Evolutionary conservation across 2,797 vertebrate genomes (phyloP).

Genomic region (Carapus acus): DNA sequence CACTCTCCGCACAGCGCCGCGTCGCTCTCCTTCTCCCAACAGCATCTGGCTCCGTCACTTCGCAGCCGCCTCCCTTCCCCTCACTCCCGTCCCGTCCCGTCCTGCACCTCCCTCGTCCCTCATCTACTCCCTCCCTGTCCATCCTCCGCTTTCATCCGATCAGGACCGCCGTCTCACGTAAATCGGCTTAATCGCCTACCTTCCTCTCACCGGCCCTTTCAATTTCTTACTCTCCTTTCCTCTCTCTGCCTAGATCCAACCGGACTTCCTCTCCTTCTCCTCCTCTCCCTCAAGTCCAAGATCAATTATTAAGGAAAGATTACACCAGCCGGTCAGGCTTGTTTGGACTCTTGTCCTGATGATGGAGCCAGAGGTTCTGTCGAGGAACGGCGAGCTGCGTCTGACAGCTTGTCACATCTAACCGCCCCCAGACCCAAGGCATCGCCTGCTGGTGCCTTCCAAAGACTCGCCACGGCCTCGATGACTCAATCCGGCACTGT

Average conservation of each 20-base stretch:
- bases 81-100: conserved; percentile 37
- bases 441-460: conserved; percentile 31
- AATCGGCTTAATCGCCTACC: conserved; percentile 62
- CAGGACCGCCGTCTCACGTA: conserved; percentile 44
- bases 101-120: conserved; percentile 46
- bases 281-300: conserved; percentile 47
- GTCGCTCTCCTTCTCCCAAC: conserved; percentile 62
- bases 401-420: conserved; percentile 60
- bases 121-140: conserved; percentile 46
- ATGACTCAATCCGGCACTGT: conserved; percentile 18
- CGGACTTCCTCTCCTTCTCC: conserved; percentile 17
- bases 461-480: conserved; percentile 38
- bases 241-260: conserved; percentile 41
- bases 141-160: conserved; percentile 55
- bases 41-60: conserved; percentile 68
- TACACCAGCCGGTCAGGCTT: conserved; percentile 49
- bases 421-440: no score
- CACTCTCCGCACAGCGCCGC: conserved; percentile 63
- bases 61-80: conserved; percentile 26
- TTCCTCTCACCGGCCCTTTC: conserved; percentile 44
- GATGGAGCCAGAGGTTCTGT: conserved; percentile 50
- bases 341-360: conserved; percentile 50
- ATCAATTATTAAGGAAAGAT: conserved; percentile 70
- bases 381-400: conserved; percentile 31
- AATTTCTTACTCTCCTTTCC: conserved; percentile 40